Evolutionary conservation across 2,888 invertebrate genomes (phyloP), one percentile per base, ranked within the genome.

Genomic region (Tetropium fuscum): DNA sequence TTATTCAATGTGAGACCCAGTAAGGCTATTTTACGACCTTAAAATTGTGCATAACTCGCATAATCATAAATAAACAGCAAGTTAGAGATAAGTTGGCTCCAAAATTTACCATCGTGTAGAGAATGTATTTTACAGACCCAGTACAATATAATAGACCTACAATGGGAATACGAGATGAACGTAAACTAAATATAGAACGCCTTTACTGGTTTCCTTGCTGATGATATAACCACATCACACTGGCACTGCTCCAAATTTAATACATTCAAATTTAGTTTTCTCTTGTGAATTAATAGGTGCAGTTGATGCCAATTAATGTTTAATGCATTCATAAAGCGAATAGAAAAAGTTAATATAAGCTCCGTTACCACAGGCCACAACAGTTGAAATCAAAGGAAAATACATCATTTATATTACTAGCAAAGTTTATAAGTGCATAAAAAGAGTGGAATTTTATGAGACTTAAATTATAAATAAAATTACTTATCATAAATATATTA

Each of bases 131-230:
- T 16, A 18, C 19, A 16, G 6, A 10, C 45, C 10, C 32, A 19
- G 16, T 27, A 36, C 36, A 48, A 48, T 36, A 36, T 20, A 20
- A 48, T 22, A 36, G 36, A 36, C 36, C 22, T 16, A 47, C 36
- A 48, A 48, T 36, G 36, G 22, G 20, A 48, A 30, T 25, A 11
- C 20, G 20, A 22, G 36, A 48, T 22, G 20, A 36, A 48, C 20
- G 22, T 48, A 41, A 41, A 20, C 48, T 48, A 48, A 48, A 48
- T 48, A 48, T 48, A 48, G 36, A 30, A 36, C 36, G 25, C 27
- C 44, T 27, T 48, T 48, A 22, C 22, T n/a, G 19, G 36, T 15
- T 36, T 36, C 36, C 36, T 36, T 36, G 22, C 44, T 44, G 44
- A 44, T 48, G 48, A 48, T 34, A 48, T 36, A 48, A 48, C 48